Base-by-base conservation (phyloP, 2,113 vertebrate genomes). In the Rhinolophus ferrumequinum region DNA sequence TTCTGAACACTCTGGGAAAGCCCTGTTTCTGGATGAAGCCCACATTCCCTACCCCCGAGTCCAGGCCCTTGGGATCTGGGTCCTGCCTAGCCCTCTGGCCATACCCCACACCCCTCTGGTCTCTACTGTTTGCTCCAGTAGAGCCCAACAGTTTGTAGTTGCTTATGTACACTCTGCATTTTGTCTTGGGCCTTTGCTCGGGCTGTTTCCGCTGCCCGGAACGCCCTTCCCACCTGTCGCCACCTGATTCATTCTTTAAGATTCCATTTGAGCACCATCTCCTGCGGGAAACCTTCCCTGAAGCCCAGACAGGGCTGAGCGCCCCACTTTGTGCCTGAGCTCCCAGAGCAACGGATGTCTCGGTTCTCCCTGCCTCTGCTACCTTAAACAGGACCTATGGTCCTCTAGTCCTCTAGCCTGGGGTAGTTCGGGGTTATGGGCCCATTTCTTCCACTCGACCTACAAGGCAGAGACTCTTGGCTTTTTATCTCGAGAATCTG, bases 71-170 rank as follows among this genome's bases (percentile, higher is more conserved):
- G 38, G 54, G 62, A 8, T 87, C 16, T 44, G 62, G 80, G 38
- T 8, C 9, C 52, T 16, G 16, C 28, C 19, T 60, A 38, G 11
- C 24, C 19, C 38, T 47, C 60, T 14, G 21, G 81, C 73, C 73
- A 26, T 21, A 35, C 10, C 3, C 33, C 6, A 0, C 3, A 33
- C 30, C 38, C 18, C 30, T 9, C 8, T 2, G 1, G n/a, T 52
- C 22, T 47, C 70, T 58, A 41, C 60, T 15, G 60, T 33, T 76
- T 80, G 52, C 47, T 89, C 54, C 84, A n/a, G 44, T 30, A 52
- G 60, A 94, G 58, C 41, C 84, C 26, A 15, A 1, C 44, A 26
- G 12, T 47, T 33, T 26, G 72, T 28, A 33, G 14, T 26, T 35
- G 62, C 58, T 62, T 77, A 3, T 9, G 2, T 14, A 24, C 24